phyloP scores from a whole-genome alignment of 2,113 vertebrate species.

The Caretta caretta region DNA sequence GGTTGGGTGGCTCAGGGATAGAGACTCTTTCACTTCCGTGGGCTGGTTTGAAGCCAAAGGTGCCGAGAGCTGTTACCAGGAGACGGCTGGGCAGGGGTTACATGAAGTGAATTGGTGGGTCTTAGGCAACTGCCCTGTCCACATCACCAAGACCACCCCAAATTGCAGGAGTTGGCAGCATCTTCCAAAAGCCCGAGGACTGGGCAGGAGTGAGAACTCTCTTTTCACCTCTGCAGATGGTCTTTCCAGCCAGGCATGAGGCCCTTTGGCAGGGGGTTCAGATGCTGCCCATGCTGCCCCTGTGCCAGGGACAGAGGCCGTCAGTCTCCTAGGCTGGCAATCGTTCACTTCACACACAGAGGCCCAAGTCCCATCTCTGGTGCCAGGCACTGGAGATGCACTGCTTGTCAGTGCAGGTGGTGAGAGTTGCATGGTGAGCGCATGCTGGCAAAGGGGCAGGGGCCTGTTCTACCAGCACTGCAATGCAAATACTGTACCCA shows the following conservation, averaged over 20 bases:
- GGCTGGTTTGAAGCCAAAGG: not conserved
- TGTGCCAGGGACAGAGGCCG: not conserved
- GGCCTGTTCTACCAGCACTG: not conserved
- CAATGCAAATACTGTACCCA: not conserved
- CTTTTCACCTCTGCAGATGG: accelerated
- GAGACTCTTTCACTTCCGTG: not conserved
- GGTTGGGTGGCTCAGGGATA: not conserved
- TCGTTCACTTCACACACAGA: not conserved
- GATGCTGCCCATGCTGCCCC: not conserved
- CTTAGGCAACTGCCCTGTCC: not conserved
- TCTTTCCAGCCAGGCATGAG: not conserved
- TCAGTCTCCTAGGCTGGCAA: not conserved
- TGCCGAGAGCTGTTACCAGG: not conserved
- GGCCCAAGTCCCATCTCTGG: not conserved
- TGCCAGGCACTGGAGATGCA: not conserved
- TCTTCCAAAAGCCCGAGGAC: no score
- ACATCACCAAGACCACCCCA: not conserved
- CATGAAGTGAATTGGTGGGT: not conserved
- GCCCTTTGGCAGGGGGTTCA: not conserved
- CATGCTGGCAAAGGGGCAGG: not conserved
- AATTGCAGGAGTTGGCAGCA: not conserved
- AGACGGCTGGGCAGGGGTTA: not conserved
- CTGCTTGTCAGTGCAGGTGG: not conserved
- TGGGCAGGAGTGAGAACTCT: not conserved
- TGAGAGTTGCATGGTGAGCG: not conserved